Evolutionary conservation across 92 coral and sea anemone genomes (phyloP), one percentile per base, ranked within the genome.

Genomic region (Bergia sp.): DNA sequence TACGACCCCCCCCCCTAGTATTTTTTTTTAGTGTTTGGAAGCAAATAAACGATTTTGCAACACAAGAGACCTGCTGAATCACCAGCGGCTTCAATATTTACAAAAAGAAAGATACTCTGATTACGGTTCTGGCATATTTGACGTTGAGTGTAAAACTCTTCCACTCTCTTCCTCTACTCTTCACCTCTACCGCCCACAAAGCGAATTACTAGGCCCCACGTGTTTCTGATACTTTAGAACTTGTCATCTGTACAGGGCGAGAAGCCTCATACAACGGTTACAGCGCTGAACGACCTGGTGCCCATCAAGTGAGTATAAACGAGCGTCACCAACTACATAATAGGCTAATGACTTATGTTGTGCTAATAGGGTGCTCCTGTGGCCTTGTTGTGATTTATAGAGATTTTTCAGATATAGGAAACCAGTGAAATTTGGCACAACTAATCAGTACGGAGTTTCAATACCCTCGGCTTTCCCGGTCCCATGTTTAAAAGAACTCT

Each of bases 231-330:
- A 21, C 40, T 79, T 6, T 53, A 0, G 39, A 53, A 37, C 29
- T 37, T 41, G 72, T 80, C 37, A 23, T 45, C 37, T 79, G 1
- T 43, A 29, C 82, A 97, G 99, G 92, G 88, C 38, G 86, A 93
- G 39, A 97, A 92, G 88, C 94, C 93, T 8, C 98, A 97, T 86
- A 88, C 99, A 43, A 91, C 92, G 11, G 96, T 94, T 81, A 96
- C 99, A 4, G 95, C 98, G 72, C 91, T 97, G 74, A 95, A 95
- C 61, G 98, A 97, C 85, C 85, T 97, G 67, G 99, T 97, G 13
- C 96, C 98, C 2, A 96, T 97, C 64, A 94, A 91, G 99, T 97
- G 77, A 80, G 96, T 90, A 15, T 11, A 39, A 16, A 15, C 50
- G 4, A 37, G 86, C 5, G 55, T 37, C 73, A n/a, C 39, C 67